These are phyloP conservation scores for Tragelaphus scriptus DNA, from an alignment of 2,113 vertebrate genomes.

Conservation along the genomic window DNA sequence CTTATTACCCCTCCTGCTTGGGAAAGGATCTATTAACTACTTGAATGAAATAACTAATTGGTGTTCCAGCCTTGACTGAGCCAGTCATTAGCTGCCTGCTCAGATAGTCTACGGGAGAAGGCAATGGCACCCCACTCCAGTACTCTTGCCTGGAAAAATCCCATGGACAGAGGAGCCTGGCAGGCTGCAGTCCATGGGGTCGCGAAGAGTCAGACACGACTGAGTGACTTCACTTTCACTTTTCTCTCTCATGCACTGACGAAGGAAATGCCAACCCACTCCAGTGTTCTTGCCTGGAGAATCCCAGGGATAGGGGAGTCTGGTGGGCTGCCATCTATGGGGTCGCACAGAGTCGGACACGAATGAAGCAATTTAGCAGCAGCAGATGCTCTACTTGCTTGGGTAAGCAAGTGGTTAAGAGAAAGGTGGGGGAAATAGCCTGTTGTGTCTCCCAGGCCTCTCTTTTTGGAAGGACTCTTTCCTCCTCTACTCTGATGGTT, in stretches of 20 bases:
- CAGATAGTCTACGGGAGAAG: neutral
- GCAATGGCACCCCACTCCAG: too few relatives aligned
- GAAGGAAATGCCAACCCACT: too few relatives aligned
- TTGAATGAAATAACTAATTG: slow-evolving; percentile 12
- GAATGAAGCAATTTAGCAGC: too few relatives aligned
- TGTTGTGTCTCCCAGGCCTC: neutral
- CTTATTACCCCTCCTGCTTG: neutral
- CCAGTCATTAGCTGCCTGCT: neutral
- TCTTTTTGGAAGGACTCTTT: neutral
- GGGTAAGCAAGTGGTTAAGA: neutral
- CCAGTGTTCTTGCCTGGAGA: too few relatives aligned
- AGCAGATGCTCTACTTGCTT: neutral
- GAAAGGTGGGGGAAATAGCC: neutral
- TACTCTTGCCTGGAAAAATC: too few relatives aligned
- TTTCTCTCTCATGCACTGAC: too few relatives aligned
- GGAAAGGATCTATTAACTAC: neutral
- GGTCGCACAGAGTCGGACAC: too few relatives aligned
- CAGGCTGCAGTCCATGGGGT: too few relatives aligned
- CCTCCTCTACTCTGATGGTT: neutral
- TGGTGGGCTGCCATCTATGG: too few relatives aligned
- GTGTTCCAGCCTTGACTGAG: neutral
- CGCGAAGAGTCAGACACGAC: rapidly evolving
- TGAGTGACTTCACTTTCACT: too few relatives aligned
- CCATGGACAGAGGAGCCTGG: too few relatives aligned
- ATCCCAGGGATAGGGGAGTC: too few relatives aligned